phyloP scores from a whole-genome alignment of 2,113 vertebrate genomes.

The Corythornis cristatus region DNA sequence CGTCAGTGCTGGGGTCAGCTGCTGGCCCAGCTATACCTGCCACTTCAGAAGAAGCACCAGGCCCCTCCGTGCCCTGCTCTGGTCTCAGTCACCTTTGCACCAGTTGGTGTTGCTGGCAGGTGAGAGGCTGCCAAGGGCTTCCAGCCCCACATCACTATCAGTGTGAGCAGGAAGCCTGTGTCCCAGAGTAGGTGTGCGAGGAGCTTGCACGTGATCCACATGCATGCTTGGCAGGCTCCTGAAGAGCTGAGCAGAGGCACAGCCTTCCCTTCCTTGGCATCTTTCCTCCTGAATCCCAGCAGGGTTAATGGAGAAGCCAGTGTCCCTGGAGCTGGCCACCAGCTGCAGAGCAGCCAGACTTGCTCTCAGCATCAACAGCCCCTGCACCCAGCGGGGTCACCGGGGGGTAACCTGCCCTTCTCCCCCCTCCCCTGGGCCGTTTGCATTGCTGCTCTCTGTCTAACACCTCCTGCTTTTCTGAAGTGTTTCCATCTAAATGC shows the following conservation, averaged over 20 bases:
- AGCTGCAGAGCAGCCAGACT: background rate
- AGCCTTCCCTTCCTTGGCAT: background rate
- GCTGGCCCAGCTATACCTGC: background rate
- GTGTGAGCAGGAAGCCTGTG: accelerated
- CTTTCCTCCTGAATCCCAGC: background rate
- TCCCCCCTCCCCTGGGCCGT: background rate
- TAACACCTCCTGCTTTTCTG: background rate
- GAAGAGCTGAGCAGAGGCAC: background rate
- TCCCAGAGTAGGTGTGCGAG: accelerated
- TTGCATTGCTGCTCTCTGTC: background rate
- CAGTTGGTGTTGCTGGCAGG: background rate
- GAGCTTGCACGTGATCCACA: background rate
- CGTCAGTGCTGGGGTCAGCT: background rate
- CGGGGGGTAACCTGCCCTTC: background rate
- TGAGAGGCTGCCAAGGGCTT: background rate
- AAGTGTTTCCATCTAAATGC: background rate
- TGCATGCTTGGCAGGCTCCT: accelerated
- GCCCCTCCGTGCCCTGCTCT: background rate
- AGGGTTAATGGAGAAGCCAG: background rate
- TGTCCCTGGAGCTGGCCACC: background rate
- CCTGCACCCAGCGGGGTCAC: background rate
- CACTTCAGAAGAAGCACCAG: background rate
- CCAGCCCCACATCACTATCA: accelerated
- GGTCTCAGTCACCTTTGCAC: background rate
- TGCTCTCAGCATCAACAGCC: background rate